Evolutionary conservation across 2,888 invertebrate genomes (phyloP).

Genomic region (Plebejus anna): DNA sequence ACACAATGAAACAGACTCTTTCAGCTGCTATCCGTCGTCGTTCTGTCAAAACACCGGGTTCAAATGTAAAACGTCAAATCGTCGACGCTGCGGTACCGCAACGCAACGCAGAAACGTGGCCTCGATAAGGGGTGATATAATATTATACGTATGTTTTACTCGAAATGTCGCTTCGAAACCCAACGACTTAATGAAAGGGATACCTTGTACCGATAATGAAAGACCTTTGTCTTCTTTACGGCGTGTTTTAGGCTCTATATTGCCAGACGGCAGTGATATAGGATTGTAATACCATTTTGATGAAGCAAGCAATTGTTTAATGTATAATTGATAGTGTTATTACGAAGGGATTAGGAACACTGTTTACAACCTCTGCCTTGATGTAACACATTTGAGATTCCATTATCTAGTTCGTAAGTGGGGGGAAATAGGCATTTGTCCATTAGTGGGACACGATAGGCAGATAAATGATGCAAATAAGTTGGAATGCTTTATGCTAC

Average conservation of each 20-base stretch:
- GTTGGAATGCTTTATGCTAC: neutral
- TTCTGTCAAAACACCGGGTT: neutral
- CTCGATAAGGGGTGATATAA: neutral
- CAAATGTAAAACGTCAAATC: neutral
- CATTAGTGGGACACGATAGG: neutral
- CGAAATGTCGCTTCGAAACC: conserved; percentile 2
- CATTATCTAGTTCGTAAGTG: neutral
- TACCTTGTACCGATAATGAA: conserved; percentile 18
- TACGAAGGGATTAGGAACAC: neutral
- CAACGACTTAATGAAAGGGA: conserved; percentile 19
- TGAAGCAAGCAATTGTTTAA: neutral
- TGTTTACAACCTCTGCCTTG: neutral
- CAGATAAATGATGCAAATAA: neutral
- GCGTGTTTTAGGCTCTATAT: neutral
- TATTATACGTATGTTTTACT: neutral
- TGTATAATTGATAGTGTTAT: neutral
- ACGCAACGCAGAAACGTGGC: neutral
- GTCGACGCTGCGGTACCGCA: neutral
- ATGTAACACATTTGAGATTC: neutral
- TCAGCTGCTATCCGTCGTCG: neutral
- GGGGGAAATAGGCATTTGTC: neutral
- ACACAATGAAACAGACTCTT: too few species aligned
- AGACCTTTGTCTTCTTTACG: conserved; percentile 16
- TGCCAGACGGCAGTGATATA: neutral
- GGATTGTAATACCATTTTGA: conserved; percentile 4